Conservation (phyloP, 2,888 invertebrate genomes). For the Strigamia transsilvanica region DNA sequence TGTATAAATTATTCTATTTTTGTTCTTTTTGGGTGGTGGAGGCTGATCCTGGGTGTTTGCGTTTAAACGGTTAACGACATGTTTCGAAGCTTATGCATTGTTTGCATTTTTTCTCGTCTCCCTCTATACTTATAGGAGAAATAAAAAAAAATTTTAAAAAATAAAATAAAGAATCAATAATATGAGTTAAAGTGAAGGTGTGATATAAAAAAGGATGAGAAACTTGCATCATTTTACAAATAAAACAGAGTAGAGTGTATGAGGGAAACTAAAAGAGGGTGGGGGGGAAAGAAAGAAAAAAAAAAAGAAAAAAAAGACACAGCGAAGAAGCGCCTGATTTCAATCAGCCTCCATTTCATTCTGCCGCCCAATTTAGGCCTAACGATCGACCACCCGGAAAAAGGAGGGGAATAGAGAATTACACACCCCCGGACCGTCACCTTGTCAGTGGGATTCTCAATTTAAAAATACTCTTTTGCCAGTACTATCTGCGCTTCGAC, state of each 20-base stretch:
- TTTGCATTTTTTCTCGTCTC: neutral
- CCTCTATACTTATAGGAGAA: neutral
- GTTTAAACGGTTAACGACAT: conserved; percentile 38
- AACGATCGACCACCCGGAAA: conserved; percentile 51
- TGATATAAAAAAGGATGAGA: conserved; percentile 9
- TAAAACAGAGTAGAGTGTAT: neutral
- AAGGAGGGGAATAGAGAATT: neutral
- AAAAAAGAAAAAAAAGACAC: neutral
- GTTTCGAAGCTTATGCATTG: neutral
- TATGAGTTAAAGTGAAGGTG: conserved; percentile 18
- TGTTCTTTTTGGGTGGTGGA: neutral
- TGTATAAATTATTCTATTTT: conserved; percentile 30
- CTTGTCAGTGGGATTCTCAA: neutral
- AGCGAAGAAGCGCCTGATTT: conserved; percentile 7
- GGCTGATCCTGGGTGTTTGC: conserved; percentile 15
- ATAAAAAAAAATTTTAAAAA: neutral
- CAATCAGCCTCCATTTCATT: conserved; percentile 51
- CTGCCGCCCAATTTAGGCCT: conserved; percentile 52
- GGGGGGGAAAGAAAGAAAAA: neutral
- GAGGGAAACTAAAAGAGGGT: neutral
- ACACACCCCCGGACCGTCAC: neutral
- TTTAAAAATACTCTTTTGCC: conserved; percentile 11
- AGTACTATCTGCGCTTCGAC: neutral
- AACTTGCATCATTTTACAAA: neutral
- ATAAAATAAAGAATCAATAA: neutral